Percentiles rank a stretch among this genome's conserved stretches.
These are phyloP conservation scores for Mystacides longicornis DNA, from an alignment of 2,888 invertebrate genomes.

Conservation along the genomic window DNA sequence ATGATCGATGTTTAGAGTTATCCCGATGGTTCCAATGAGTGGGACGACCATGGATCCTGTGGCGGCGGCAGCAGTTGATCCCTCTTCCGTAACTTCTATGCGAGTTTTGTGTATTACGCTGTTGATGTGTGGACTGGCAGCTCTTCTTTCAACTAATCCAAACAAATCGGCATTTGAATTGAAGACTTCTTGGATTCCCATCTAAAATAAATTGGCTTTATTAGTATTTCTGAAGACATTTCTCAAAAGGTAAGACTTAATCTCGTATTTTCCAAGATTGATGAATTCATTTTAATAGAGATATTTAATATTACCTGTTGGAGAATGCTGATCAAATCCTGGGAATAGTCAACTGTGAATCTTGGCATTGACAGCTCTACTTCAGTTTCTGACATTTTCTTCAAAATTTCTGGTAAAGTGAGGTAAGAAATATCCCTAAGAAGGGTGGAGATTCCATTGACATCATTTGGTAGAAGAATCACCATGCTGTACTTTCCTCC, in stretches of 20 bases:
- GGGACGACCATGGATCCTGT: constrained; percentile 54
- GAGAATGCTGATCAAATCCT: constrained; percentile 45
- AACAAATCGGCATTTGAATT: constrained; percentile 48
- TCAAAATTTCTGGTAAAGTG: constrained; percentile 43
- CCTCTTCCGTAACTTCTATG: constrained; percentile 57
- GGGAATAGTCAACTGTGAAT: constrained; percentile 51
- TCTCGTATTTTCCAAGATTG: too few species aligned
- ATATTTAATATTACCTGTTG: constrained; percentile 34
- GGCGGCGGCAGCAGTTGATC: constrained; percentile 58
- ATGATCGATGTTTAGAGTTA: constrained; percentile 48
- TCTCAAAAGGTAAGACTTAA: too few species aligned
- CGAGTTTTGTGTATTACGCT: constrained; percentile 56
- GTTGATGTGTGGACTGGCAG: constrained; percentile 39
- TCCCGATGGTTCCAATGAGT: constrained; percentile 47
- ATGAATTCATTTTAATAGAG: too few species aligned
- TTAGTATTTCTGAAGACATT: too few species aligned
- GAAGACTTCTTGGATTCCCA: constrained; percentile 53
- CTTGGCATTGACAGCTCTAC: constrained; percentile 51
- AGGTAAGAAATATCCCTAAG: constrained; percentile 51
- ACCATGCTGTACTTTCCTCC: constrained; percentile 56
- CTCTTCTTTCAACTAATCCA: constrained; percentile 41
- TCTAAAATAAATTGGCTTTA: constrained; percentile 40
- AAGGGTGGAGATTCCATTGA: constrained; percentile 41
- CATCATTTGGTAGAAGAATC: constrained; percentile 50
- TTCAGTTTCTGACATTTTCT: constrained; percentile 41